A percentile compares a stretch with the other conserved stretches of the same genome.
Conservation (phyloP, 1,140 invertebrate genomes). For the Potamilus streckersoni region DNA sequence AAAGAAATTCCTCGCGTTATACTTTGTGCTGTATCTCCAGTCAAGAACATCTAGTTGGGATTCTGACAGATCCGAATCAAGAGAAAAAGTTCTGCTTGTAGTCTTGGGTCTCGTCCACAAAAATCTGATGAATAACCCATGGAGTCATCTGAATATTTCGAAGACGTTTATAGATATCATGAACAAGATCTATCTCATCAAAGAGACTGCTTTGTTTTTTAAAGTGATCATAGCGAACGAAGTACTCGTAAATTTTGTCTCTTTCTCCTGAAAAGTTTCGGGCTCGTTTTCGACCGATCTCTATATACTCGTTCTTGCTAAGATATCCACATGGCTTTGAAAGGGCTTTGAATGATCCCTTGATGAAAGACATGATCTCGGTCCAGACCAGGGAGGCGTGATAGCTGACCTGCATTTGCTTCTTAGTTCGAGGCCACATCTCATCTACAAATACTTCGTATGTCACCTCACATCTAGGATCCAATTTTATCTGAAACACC, state of each 20-base stretch:
- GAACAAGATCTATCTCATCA: conserved; percentile 52
- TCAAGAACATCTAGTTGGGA: conserved; percentile 56
- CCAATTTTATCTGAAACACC: conserved; percentile 4
- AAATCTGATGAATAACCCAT: conserved; percentile 45
- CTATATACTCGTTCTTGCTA: conserved; percentile 37
- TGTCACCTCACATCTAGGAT: conserved; percentile 29
- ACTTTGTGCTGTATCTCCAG: conserved; percentile 58
- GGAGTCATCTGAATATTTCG: background rate
- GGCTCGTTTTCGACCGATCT: conserved; percentile 49
- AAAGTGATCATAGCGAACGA: conserved; percentile 30
- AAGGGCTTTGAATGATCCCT: conserved; percentile 56
- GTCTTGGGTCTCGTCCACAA: conserved; percentile 58
- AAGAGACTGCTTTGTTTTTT: conserved; percentile 36
- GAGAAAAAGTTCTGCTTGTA: conserved; percentile 56
- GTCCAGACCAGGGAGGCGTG: conserved; percentile 56
- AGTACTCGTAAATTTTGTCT: conserved; percentile 43
- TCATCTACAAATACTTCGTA: conserved; percentile 27
- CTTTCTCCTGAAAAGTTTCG: conserved; percentile 48
- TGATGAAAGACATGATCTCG: conserved; percentile 60
- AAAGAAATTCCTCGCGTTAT: conserved; percentile 60
- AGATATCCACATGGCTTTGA: conserved; percentile 36
- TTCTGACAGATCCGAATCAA: conserved; percentile 44
- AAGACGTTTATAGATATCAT: conserved; percentile 16
- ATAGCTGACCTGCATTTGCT: conserved; percentile 13
- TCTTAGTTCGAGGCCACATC: conserved; percentile 27